Base-by-base conservation (phyloP, 2,113 vertebrate species). In the Mugil cephalus region DNA sequence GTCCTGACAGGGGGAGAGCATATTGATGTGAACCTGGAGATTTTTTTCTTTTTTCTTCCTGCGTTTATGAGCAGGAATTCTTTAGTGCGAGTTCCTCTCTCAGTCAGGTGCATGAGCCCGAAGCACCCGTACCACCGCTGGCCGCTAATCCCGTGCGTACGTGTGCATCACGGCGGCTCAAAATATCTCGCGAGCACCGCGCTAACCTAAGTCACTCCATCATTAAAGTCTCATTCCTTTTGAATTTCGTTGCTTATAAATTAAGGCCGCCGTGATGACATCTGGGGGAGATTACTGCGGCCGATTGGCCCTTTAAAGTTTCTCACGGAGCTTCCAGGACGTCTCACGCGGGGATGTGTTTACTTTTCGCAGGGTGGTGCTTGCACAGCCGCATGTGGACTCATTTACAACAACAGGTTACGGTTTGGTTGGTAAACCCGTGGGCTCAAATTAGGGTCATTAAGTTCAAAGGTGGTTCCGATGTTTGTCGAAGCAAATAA, bases 51-150 rank as follows among this genome's bases (percentile, higher is more conserved):
- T 55, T 52, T 51, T 50, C 61, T 40, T 71, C 51, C 55, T 52
- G 21, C 55, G 64, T 47, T 59, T 24, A 64, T 77, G 43, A 76
- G 40, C 21, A 50, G 30, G n/a, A 69, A 82, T 36, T 73, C 56
- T 56, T 69, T 18, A 42, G 8, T 39, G 63, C 55, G 43, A 63
- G 67, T 73, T 83, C 73, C 61, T 77, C 64, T 76, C 47, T 35
- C 69, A 43, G 65, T 79, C 78, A 83, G 81, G 65, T 77, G 76
- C 74, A 58, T 0, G 46, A 71, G 19, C 1, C 69, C 60, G 42
- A 64, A 55, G 21, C 10, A 40, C 62, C 55, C n/a, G 15, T 35
- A 66, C 4, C 24, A 30, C 24, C 5, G 24, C 24, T 30, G 5
- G 24, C 5, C 24, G 24, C 24, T 30, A 58, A 13, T 35, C 68